A percentile compares a stretch with the other conserved stretches of the same genome.
Conservation (phyloP, 2,797 vertebrate species). For the Pelochelys cantorii region DNA sequence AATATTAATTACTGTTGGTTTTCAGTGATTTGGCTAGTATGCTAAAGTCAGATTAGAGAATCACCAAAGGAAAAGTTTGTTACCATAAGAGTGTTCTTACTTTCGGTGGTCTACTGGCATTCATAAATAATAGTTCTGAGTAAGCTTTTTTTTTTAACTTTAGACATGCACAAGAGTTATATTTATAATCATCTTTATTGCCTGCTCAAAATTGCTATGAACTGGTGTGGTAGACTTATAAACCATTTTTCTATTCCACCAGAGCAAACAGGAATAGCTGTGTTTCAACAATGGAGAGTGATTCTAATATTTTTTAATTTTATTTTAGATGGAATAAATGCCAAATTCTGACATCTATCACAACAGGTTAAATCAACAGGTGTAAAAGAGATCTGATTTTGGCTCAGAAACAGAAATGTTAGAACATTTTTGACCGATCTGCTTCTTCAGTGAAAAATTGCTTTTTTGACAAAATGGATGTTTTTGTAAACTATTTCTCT, state of each 20-base stretch:
- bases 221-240: neutral
- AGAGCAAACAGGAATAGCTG: fast-evolving
- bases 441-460: neutral
- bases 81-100: neutral
- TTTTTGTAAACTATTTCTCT: neutral
- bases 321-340: neutral
- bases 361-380: fast-evolving
- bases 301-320: neutral
- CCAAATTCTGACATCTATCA: neutral
- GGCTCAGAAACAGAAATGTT: fast-evolving
- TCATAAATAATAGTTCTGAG: neutral
- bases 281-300: neutral
- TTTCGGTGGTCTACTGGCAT: neutral
- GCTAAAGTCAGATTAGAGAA: neutral
- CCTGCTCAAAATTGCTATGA: neutral
- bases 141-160: neutral
- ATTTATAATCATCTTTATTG: neutral
- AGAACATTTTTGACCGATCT: neutral
- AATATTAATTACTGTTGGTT: neutral
- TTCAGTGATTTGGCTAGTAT: neutral
- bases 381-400: neutral
- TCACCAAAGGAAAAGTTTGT: neutral
- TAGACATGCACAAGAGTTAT: neutral
- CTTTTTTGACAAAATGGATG: neutral
- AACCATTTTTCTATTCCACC: neutral